These are phyloP conservation scores for Pygmarrhopalites habei DNA, from an alignment of 1,140 invertebrate species.

Conservation along the genomic window DNA sequence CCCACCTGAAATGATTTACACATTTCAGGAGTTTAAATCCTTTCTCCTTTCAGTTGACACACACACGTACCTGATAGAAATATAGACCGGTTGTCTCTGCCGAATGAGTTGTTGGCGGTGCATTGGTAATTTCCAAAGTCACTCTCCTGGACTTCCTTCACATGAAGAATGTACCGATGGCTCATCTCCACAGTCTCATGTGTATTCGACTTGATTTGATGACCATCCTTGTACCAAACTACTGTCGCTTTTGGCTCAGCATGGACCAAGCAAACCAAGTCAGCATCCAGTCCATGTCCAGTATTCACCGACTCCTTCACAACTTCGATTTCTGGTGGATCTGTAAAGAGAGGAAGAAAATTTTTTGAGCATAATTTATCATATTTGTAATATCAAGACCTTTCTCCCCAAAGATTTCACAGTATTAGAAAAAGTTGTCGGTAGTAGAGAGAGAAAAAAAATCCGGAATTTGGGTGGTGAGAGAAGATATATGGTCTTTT, in stretches of 20 bases:
- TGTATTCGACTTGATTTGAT: conserved; percentile 14
- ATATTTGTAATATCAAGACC: no score
- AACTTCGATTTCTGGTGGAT: conserved; percentile 38
- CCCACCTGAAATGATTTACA: no score
- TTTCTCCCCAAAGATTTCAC: no score
- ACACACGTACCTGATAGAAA: conserved; percentile 40
- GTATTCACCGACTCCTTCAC: conserved; percentile 36
- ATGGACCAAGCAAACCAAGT: conserved; percentile 41
- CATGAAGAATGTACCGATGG: conserved; percentile 38
- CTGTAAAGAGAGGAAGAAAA: conserved; percentile 22
- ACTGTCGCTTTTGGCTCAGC: conserved; percentile 40
- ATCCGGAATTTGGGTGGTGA: no score
- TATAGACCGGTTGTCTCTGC: conserved; percentile 37
- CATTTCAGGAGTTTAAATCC: no score
- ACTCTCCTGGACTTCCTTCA: conserved; percentile 37
- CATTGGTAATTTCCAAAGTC: conserved; percentile 44
- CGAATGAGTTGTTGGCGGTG: conserved; percentile 40
- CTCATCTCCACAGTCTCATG: conserved; percentile 7
- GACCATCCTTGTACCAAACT: conserved; percentile 38
- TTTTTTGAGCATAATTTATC: background rate
- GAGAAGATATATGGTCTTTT: no score
- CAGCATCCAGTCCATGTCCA: conserved; percentile 39
- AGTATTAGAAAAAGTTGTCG: background rate
- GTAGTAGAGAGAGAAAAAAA: no score
- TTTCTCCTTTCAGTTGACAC: no score